These are phyloP conservation scores for Spodoptera littoralis DNA, from an alignment of 2,888 invertebrate species.

Conservation along the genomic window DNA sequence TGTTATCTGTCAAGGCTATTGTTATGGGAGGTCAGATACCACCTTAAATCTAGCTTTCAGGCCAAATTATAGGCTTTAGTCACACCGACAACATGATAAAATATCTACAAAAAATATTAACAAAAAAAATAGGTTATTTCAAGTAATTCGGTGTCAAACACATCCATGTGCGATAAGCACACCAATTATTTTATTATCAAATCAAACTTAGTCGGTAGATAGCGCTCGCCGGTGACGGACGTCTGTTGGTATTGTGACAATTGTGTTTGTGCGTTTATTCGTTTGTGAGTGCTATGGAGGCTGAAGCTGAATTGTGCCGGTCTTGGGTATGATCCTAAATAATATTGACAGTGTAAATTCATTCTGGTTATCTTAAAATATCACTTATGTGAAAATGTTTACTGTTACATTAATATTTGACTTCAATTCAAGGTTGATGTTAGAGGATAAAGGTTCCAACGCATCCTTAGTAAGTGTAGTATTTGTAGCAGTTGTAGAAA, in stretches of 20 bases:
- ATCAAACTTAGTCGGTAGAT: conserved; percentile 31
- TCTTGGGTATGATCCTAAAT: conserved; percentile 29
- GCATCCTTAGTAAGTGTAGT: too few relatives aligned
- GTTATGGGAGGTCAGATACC: neutral
- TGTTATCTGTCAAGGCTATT: conserved; percentile 5
- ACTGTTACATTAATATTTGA: too few relatives aligned
- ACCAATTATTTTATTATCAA: conserved; percentile 29
- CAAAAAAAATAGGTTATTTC: neutral
- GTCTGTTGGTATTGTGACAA: conserved; percentile 8
- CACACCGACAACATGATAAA: too few relatives aligned
- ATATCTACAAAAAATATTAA: too few relatives aligned
- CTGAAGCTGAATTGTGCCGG: conserved; percentile 32
- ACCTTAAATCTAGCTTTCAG: too few relatives aligned
- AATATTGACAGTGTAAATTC: neutral
- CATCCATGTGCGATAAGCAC: conserved; percentile 32
- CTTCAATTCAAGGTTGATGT: too few relatives aligned
- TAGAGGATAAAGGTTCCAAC: too few relatives aligned
- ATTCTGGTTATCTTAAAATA: too few relatives aligned
- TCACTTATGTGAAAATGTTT: too few relatives aligned
- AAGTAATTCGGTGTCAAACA: conserved; percentile 15
- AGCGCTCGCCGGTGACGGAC: conserved; percentile 10
- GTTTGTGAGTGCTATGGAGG: conserved; percentile 25
- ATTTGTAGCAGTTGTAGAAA: too few relatives aligned
- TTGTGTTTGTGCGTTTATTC: conserved; percentile 8
- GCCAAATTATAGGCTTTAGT: too few relatives aligned